Conservation (phyloP, 2,888 invertebrate species). For the Cheilosia scutellata region DNA sequence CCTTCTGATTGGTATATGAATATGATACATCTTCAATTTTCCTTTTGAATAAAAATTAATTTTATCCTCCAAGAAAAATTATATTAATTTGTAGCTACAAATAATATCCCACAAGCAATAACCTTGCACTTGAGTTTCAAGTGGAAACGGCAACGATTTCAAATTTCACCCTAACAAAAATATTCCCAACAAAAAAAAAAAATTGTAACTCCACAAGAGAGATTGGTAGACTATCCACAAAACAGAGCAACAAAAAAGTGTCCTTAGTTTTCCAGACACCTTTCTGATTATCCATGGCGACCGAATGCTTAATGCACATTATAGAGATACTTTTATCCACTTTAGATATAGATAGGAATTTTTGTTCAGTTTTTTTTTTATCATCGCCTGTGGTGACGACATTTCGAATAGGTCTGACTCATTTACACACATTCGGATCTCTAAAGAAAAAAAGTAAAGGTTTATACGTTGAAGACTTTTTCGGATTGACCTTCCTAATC, state of each 20-base stretch:
- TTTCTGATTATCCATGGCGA: conserved; percentile 68
- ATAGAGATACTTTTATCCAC: conserved; percentile 63
- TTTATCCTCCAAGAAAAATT: neutral
- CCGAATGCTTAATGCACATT: conserved; percentile 71
- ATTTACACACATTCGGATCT: conserved; percentile 11
- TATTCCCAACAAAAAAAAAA: conserved; percentile 8
- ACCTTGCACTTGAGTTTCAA: conserved; percentile 60
- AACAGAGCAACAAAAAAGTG: conserved; percentile 30
- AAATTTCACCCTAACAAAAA: conserved; percentile 24
- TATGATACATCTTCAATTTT: neutral
- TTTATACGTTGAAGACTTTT: neutral
- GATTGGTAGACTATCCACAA: neutral
- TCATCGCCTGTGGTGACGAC: conserved; percentile 41
- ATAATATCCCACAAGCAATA: conserved; percentile 22
- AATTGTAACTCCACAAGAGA: neutral
- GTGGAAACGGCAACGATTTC: conserved; percentile 54
- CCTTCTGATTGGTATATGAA: neutral
- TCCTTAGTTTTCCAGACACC: conserved; percentile 73
- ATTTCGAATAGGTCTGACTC: conserved; percentile 41
- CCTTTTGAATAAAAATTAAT: neutral
- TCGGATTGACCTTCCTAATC: conserved; percentile 56
- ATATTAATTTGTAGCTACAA: conserved; percentile 47
- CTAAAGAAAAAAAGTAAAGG: conserved; percentile 4
- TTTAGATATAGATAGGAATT: conserved; percentile 34
- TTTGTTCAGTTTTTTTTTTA: conserved; percentile 19